A percentile compares a stretch with the other conserved stretches of the same genome.
phyloP scores from a whole-genome alignment of 2,888 invertebrate species.

The Euplagia quadripunctaria region DNA sequence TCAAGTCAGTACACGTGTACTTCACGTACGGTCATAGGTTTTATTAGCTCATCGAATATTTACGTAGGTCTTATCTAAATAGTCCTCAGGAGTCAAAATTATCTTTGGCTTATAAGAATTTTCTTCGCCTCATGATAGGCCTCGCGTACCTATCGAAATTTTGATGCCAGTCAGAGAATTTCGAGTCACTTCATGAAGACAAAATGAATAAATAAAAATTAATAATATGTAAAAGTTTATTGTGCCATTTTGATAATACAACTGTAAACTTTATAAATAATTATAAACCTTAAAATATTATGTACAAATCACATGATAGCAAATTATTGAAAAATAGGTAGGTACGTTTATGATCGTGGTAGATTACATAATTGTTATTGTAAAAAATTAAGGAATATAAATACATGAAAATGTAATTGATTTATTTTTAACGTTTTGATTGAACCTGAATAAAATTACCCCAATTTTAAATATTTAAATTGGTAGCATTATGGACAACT shows the following conservation, averaged over 20 bases:
- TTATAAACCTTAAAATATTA: conserved; percentile 53
- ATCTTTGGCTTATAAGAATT: too few relatives aligned
- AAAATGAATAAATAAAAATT: conserved; percentile 21
- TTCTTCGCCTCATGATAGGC: too few relatives aligned
- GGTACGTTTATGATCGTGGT: background rate
- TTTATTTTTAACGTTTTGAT: background rate
- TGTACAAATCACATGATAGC: conserved; percentile 63
- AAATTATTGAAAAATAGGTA: conserved; percentile 20
- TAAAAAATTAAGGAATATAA: background rate
- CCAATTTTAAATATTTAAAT: background rate
- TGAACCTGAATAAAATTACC: background rate
- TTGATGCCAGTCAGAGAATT: too few relatives aligned
- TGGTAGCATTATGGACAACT: background rate
- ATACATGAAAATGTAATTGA: background rate
- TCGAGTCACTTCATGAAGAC: too few relatives aligned
- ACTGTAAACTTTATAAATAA: conserved; percentile 46
- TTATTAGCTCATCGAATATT: too few relatives aligned
- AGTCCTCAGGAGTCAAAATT: too few relatives aligned
- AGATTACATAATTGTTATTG: background rate
- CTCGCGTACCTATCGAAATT: too few relatives aligned
- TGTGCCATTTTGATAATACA: conserved; percentile 62
- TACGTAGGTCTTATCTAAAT: too few relatives aligned
- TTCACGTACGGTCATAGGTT: too few relatives aligned
- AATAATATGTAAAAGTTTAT: conserved; percentile 66
- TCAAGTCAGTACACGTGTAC: too few relatives aligned